These are phyloP conservation scores for Caenorhabditis drosophilae DNA, from an alignment of 2,888 invertebrate species.

Conservation along the genomic window DNA sequence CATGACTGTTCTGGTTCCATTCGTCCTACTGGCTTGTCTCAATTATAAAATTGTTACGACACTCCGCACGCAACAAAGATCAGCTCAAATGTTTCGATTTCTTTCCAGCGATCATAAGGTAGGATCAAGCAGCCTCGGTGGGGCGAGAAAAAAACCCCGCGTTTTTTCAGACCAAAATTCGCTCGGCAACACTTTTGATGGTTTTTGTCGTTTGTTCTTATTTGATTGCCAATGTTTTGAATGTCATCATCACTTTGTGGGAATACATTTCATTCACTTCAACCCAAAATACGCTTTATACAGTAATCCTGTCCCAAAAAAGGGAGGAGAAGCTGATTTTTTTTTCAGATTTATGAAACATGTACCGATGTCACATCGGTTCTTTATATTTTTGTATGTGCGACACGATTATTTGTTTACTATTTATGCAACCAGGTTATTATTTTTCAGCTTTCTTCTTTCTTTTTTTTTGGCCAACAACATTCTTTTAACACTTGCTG, in stretches of 20 bases:
- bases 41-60: slow-evolving; percentile 59
- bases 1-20: slow-evolving; percentile 64
- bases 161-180: slow-evolving; percentile 58
- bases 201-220: slow-evolving; percentile 67
- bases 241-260: slow-evolving; percentile 64
- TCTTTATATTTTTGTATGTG: slow-evolving; percentile 64
- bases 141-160: background rate
- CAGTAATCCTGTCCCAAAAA: too few species aligned
- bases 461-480: background rate
- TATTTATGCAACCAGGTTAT: slow-evolving; percentile 61
- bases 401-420: slow-evolving; percentile 62
- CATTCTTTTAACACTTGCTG: too few species aligned
- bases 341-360: slow-evolving; percentile 61
- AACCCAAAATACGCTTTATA: too few species aligned
- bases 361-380: slow-evolving; percentile 64
- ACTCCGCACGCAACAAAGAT: slow-evolving; percentile 59
- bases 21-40: slow-evolving; percentile 57
- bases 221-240: slow-evolving; percentile 62
- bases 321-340: slow-evolving; percentile 25
- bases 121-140: background rate
- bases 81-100: slow-evolving; percentile 66
- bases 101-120: slow-evolving; percentile 64
- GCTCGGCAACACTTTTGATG: slow-evolving; percentile 65
- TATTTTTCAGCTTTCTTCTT: too few species aligned
- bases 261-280: slow-evolving; percentile 61